Conservation (phyloP, 2,888 invertebrate species). For the Drepana falcataria region DNA sequence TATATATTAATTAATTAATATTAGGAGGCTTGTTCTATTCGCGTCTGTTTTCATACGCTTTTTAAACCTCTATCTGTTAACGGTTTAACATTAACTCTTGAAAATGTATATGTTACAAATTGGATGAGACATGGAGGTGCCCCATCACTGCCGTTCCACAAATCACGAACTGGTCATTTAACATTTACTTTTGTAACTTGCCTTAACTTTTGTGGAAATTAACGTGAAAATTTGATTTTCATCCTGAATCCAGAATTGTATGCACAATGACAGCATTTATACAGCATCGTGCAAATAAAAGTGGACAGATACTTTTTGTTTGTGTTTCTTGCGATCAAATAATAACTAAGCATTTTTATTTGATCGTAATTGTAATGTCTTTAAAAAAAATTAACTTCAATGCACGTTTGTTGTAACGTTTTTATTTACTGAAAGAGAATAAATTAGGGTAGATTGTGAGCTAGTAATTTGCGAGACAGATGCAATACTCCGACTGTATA, state of each 20-base stretch:
- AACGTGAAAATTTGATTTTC: slow-evolving; percentile 44
- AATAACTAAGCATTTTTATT: slow-evolving; percentile 23
- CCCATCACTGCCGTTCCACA: slow-evolving; percentile 60
- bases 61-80: slow-evolving; percentile 56
- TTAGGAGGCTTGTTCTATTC: slow-evolving; percentile 70
- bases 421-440: background rate
- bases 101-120: slow-evolving; percentile 48
- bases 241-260: slow-evolving; percentile 23
- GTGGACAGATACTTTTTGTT: slow-evolving; percentile 4
- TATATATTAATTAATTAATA: slow-evolving; percentile 64
- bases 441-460: background rate
- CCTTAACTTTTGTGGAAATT: slow-evolving; percentile 44
- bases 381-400: background rate
- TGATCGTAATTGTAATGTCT: slow-evolving; percentile 24
- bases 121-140: slow-evolving; percentile 41
- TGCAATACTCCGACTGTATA: background rate
- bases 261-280: slow-evolving; percentile 65
- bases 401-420: no score
- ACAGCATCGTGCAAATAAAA: slow-evolving; percentile 34
- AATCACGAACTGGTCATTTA: slow-evolving; percentile 51
- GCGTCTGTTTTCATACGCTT: slow-evolving; percentile 65
- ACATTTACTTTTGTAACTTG: slow-evolving; percentile 29
- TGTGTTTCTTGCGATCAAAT: slow-evolving; percentile 8
- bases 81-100: slow-evolving; percentile 39
- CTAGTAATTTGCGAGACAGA: background rate